Evolutionary conservation across 2,888 invertebrate genomes (phyloP), one percentile per base, ranked within the genome.

Genomic region (Cataglyphis livida): DNA sequence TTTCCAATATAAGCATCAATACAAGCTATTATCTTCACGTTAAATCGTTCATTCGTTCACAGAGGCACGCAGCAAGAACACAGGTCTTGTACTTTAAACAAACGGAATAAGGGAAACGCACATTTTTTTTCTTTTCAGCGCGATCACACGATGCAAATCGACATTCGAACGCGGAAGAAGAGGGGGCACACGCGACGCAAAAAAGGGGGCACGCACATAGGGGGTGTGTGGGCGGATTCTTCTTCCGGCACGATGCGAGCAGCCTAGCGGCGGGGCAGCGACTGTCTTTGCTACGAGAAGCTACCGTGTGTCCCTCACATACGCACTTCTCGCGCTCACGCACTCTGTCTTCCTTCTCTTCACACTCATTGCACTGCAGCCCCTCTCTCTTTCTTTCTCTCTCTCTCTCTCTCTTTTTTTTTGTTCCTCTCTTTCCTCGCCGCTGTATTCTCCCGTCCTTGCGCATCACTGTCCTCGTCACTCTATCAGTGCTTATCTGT

Each of bases 201-300:
- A 62, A 64, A 57, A n/a, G 15, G 38, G 38, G 3, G 35, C 74
- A 48, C 61, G 25, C 74, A 62, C 74, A 18, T 21, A 57, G 41
- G 81, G 59, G 82, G 82, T 76, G 68, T 84, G 84, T 64, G 81
- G 82, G 21, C 66, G 64, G 41, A 51, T 21, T 73, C 28, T 79
- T 83, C 89, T 85, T 84, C 64, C 86, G 86, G 65, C 65, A 65
- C 91, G 92, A 93, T 89, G 89, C 87, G 89, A 89, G 64, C 91
- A 89, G 88, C 84, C 87, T 90, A 90, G 88, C 91, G 89, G 91
- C 91, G 83, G 88, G 78, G 84, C 91, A 89, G 83, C 93, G 90
- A 93, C 93, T 93, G 93, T 91, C 91, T 89, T 88, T 81, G 83
- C 87, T 84, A 87, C 82, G 87, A 87, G 90, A 88, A 91, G 89